Evolutionary conservation across 2,888 invertebrate species (phyloP).

Genomic region (Azorinus chamasolen): DNA sequence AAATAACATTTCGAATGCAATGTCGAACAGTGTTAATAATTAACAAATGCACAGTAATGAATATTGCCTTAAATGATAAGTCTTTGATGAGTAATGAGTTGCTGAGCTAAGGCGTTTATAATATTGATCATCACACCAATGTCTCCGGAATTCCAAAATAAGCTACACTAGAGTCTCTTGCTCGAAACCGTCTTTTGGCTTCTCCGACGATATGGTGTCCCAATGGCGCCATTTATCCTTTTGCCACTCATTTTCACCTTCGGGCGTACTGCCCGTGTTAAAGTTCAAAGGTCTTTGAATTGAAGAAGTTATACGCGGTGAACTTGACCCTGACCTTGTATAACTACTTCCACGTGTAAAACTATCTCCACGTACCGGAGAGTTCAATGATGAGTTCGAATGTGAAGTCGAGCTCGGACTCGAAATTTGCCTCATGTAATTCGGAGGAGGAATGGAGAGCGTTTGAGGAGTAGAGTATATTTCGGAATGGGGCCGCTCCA

Average conservation of each 20-base stretch:
- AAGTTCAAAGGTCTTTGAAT: slow-evolving; percentile 74
- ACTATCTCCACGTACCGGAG: slow-evolving; percentile 67
- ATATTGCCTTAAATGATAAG: too few species aligned
- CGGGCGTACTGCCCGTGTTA: slow-evolving; percentile 44
- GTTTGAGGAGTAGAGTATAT: slow-evolving; percentile 69
- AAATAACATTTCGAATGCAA: too few species aligned
- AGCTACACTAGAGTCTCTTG: slow-evolving; percentile 79
- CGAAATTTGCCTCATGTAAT: slow-evolving; percentile 63
- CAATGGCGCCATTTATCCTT: slow-evolving; percentile 82
- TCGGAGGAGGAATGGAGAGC: slow-evolving; percentile 78
- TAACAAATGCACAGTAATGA: too few species aligned
- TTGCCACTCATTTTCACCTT: slow-evolving; percentile 79
- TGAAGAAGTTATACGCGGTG: slow-evolving; percentile 72
- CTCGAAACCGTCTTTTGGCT: slow-evolving; percentile 74
- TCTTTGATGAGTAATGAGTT: too few species aligned
- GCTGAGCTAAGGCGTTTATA: too few species aligned
- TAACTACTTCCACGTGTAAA: slow-evolving; percentile 45
- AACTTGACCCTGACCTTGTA: slow-evolving; percentile 62
- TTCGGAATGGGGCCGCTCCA: slow-evolving; percentile 76
- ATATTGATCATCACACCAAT: too few species aligned
- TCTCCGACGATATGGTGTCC: slow-evolving; percentile 79
- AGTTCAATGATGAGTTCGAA: slow-evolving; percentile 62
- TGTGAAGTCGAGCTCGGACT: slow-evolving; percentile 35
- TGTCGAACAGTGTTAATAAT: too few species aligned
- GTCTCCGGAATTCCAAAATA: too few species aligned